Conservation (phyloP, 2,888 invertebrate genomes). For the Empis stercorea region DNA sequence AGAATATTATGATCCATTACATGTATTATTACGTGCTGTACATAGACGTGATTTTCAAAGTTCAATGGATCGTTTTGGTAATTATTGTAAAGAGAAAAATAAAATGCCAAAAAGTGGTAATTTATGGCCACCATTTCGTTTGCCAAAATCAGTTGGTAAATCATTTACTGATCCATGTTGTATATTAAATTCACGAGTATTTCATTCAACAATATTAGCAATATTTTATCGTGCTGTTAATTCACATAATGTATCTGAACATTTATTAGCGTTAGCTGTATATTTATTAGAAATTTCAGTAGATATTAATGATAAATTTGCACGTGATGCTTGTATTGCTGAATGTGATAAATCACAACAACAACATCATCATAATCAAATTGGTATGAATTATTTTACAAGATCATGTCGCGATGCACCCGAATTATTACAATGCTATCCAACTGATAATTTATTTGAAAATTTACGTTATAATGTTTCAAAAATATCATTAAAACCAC, state of each 20-base stretch:
- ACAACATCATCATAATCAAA: slow-evolving; percentile 26
- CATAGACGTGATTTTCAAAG: slow-evolving; percentile 88
- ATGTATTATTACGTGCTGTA: slow-evolving; percentile 79
- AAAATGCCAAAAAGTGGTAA: slow-evolving; percentile 44
- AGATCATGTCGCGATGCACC: slow-evolving; percentile 30
- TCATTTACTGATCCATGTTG: slow-evolving; percentile 54
- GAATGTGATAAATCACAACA: slow-evolving; percentile 15
- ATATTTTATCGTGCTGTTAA: slow-evolving; percentile 76
- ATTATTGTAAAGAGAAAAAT: slow-evolving; percentile 52
- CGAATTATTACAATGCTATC: slow-evolving; percentile 48
- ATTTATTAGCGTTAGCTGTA: slow-evolving; percentile 72
- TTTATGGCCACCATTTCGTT: slow-evolving; percentile 72
- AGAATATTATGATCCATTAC: slow-evolving; percentile 84
- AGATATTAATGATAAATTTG: slow-evolving; percentile 32
- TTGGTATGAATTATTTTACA: slow-evolving; percentile 19
- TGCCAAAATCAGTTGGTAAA: slow-evolving; percentile 49
- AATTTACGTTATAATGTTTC: slow-evolving; percentile 60
- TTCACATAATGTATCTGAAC: slow-evolving; percentile 65
- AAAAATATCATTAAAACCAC: slow-evolving; percentile 44
- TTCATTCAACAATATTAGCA: slow-evolving; percentile 49
- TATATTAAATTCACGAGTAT: slow-evolving; percentile 32
- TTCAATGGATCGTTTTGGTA: slow-evolving; percentile 84
- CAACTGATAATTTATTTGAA: slow-evolving; percentile 58
- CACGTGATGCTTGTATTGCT: slow-evolving; percentile 15
- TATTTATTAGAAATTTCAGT: slow-evolving; percentile 80